Base-by-base conservation (phyloP, 2,113 vertebrate genomes). In the Erythrocercus mccallii region DNA sequence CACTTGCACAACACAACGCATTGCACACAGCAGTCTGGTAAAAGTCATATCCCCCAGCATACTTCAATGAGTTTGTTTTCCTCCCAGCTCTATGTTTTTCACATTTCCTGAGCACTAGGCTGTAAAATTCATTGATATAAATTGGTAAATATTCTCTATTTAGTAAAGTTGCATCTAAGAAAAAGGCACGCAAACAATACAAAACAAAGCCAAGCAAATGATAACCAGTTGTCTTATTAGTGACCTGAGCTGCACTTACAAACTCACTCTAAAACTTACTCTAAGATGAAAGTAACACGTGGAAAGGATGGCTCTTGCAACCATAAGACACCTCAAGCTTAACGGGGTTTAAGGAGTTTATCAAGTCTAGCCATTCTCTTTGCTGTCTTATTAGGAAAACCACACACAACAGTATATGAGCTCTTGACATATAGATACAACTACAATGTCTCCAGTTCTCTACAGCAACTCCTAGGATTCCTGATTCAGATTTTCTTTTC, bases 321-420 rank as follows among this genome's bases (percentile, higher is more conserved):
- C 20, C 7, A 1, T 23, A 65, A n/a, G 0, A 5, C 8, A 42
- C 8, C 12, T 73, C 40, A 45, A 28, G 15, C n/a, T 77, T 28
- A 48, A 69, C 7, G 10, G 0, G 1, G 23, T 56, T 74, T 27
- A 31, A n/a, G 65, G 31, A 51, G 11, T 47, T 61, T 53, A 40
- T n/a, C 25, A 64, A 40, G 37, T 14, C 48, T n/a, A 30, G 33
- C 30, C 33, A 11, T 30, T 71, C 35, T n/a, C 48, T 47, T 47
- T 38, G 16, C 30, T 76, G 9, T 24, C 12, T 28, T 30, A 18
- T 13, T 22, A 50, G 56, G 31, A 72, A 74, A 76, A 24, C 8
- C 9, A 17, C 3, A 15, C 4, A 30, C 3, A 15, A 13, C 5
- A 30, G 7, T 0, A 28, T 1, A n/a, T 1, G 4, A 57, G 40